Base-by-base conservation (phyloP, 2,888 invertebrate species). In the Sussaba pulchella region DNA sequence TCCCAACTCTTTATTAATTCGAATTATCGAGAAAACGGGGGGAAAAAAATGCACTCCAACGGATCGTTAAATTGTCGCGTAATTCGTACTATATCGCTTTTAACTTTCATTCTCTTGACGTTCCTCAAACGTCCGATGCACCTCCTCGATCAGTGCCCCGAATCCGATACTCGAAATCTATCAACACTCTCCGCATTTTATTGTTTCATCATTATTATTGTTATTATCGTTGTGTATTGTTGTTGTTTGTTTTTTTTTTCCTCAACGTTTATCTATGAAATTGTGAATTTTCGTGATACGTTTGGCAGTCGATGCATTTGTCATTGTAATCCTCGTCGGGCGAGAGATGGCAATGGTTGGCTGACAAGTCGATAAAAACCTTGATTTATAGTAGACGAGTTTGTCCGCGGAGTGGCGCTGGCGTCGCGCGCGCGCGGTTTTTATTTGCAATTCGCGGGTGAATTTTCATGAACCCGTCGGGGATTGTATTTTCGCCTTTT, bases 141-240 rank as follows among this genome's bases (percentile, higher is more conserved):
- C 57, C 73, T 45, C 45, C 9, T 14, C 19, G 9, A 52, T 39
- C 31, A 21, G 8, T 14, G 64, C 31, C 63, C 61, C 39, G 54
- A 36, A 59, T 61, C 61, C 76, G 41, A 76, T 67, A 61, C 52
- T 67, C 66, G 14, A 80, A 72, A 81, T 76, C 80, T 57, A 47
- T 64, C 63, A 67, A 43, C 71, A 67, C 31, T 24, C 36, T 80
- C 43, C 9, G 45, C 1, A 43, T 41, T 70, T 45, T 52, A 10
- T 4, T 54, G 26, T 12, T 14, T 47, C 6, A 12, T 17, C n/a
- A 43, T 10, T 12, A 24, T 63, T 17, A 19, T 19, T 36, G 19
- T 26, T 17, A 17, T 36, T 10, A 36, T 4, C 10, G 8, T 74
- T 14, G 31, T 2, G 19, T 19, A 24, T 61, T 61, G 61, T 61